phyloP scores from a whole-genome alignment of 2,888 invertebrate genomes.

The Protodeltote pygarga region DNA sequence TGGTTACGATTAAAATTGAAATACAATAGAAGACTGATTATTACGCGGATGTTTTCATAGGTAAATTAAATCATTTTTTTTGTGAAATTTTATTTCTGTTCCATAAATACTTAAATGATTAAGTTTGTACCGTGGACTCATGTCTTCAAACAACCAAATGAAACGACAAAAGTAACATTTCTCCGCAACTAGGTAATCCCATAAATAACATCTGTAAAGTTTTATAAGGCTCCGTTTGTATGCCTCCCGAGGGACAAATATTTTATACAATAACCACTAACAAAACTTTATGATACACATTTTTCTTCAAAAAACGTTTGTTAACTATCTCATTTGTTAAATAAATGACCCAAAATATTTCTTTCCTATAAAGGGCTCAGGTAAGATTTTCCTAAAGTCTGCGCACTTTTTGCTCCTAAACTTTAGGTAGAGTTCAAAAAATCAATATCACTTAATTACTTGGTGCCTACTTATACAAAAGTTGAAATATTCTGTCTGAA shows the following conservation, averaged over 20 bases:
- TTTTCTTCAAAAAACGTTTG: neutral
- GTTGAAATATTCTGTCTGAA: conserved; percentile 11
- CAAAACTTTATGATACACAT: neutral
- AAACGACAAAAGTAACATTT: too few species aligned
- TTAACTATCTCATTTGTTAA: conserved; percentile 1
- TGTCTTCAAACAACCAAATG: too few species aligned
- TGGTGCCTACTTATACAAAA: conserved; percentile 16
- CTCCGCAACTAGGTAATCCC: too few species aligned
- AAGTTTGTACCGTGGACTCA: too few species aligned
- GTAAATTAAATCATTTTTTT: too few species aligned
- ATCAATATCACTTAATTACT: conserved; percentile 30
- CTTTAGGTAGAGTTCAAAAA: conserved; percentile 14
- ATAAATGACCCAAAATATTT: conserved; percentile 7
- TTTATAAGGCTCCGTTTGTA: neutral
- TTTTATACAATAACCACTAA: neutral
- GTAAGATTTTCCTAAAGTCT: neutral
- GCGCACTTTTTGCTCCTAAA: neutral
- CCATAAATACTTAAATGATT: too few species aligned
- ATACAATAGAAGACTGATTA: too few species aligned
- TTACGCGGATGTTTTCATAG: too few species aligned
- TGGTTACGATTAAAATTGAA: too few species aligned
- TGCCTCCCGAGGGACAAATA: too few species aligned
- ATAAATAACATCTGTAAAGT: too few species aligned
- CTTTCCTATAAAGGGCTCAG: neutral
- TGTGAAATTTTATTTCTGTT: too few species aligned